Evolutionary conservation across 2,797 vertebrate genomes (phyloP).

Genomic region (Tinamus major): DNA sequence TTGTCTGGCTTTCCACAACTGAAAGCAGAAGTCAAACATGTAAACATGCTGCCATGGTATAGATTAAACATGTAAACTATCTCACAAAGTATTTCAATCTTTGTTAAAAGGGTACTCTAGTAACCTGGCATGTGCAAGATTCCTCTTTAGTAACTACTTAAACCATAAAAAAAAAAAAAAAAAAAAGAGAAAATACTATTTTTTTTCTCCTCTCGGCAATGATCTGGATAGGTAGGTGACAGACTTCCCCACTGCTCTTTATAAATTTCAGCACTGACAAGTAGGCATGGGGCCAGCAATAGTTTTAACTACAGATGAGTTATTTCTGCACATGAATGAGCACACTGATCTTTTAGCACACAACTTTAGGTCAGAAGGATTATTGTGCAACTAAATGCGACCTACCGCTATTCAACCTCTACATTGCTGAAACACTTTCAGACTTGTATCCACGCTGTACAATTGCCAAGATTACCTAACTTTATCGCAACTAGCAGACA

Average conservation of each 20-base stretch:
- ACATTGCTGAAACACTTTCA: background rate
- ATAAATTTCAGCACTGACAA: background rate
- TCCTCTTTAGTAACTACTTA: background rate
- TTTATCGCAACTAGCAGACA: background rate
- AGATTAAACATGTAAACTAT: background rate
- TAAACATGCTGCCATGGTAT: background rate
- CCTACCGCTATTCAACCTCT: background rate
- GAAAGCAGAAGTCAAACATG: background rate
- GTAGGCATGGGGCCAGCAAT: background rate
- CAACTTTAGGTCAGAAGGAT: rapidly evolving
- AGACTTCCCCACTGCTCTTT: background rate
- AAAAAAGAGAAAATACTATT: background rate
- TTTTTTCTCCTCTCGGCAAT: background rate
- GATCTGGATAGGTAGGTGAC: background rate
- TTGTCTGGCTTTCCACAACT: conserved; percentile 97
- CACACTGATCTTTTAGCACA: background rate
- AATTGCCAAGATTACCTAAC: background rate
- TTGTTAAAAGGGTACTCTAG: background rate
- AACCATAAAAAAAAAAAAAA: background rate
- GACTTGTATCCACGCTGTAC: rapidly evolving
- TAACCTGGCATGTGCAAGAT: background rate
- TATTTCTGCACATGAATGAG: background rate
- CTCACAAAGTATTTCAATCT: background rate
- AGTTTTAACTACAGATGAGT: background rate
- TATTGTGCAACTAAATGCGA: background rate